Evolutionary conservation across 2,888 invertebrate species (phyloP).

Genomic region (Pyrgus malvae): DNA sequence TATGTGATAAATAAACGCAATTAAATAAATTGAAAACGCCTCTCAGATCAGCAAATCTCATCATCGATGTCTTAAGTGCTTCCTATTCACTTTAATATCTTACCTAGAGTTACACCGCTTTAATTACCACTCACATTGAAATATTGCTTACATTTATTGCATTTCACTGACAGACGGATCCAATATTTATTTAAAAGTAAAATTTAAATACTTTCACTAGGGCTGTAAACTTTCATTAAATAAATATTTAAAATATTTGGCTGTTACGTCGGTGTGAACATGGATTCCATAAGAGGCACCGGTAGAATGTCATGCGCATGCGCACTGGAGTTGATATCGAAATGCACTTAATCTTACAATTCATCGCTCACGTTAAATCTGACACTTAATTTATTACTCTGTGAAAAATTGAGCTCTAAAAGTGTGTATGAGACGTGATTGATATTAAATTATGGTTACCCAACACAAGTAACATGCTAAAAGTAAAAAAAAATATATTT

Average conservation of each 20-base stretch:
- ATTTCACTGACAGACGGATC: conserved; percentile 5
- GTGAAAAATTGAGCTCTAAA: too few species aligned
- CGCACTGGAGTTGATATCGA: not conserved
- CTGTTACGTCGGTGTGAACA: conserved; percentile 9
- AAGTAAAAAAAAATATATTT: too few species aligned
- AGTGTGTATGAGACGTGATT: too few species aligned
- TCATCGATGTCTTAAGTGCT: too few species aligned
- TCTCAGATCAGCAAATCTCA: too few species aligned
- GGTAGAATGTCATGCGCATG: conserved; percentile 19
- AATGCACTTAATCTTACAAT: conserved; percentile 2
- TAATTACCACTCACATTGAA: conserved; percentile 1
- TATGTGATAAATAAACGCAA: too few species aligned
- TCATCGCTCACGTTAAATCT: not conserved
- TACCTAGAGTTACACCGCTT: not conserved
- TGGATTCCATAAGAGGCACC: conserved; percentile 3
- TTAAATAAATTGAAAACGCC: too few species aligned
- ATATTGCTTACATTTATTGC: conserved; percentile 9
- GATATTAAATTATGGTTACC: too few species aligned
- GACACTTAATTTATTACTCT: too few species aligned
- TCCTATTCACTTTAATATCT: not conserved
- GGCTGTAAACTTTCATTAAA: conserved; percentile 24
- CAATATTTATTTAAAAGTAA: conserved; percentile 20
- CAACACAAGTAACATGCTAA: too few species aligned
- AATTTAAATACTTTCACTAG: conserved; percentile 26
- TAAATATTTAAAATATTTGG: conserved; percentile 22